Conservation (phyloP, 2,888 invertebrate species). For the Trichogramma dendrolimi region DNA sequence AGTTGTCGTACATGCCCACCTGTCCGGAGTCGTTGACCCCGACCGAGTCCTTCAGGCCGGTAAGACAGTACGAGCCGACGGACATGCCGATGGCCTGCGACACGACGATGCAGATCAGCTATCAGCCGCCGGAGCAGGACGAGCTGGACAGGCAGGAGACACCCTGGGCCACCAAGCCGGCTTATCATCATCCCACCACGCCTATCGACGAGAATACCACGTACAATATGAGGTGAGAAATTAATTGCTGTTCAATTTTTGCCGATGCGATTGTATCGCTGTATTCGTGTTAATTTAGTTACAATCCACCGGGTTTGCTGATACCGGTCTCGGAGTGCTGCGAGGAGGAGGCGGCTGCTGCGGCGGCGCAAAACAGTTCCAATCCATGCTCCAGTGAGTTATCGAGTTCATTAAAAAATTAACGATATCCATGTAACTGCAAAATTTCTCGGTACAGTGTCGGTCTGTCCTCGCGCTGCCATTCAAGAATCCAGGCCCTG, state of each 20-base stretch:
- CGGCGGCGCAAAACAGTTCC: constrained; percentile 7
- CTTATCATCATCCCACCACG: constrained; percentile 49
- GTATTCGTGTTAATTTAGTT: constrained; percentile 39
- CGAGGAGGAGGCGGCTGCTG: constrained; percentile 8
- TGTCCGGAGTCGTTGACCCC: constrained; percentile 54
- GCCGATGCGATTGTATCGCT: too few relatives aligned
- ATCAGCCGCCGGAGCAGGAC: constrained; percentile 49
- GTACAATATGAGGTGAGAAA: constrained; percentile 58
- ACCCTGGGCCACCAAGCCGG: constrained; percentile 51
- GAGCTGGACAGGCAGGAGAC: constrained; percentile 47
- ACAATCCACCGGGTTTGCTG: constrained; percentile 42
- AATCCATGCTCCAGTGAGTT: constrained; percentile 10
- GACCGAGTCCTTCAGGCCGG: constrained; percentile 55
- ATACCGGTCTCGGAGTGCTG: constrained; percentile 29
- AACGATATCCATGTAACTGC: constrained; percentile 2
- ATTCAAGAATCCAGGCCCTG: constrained; percentile 25
- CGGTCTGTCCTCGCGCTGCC: too few relatives aligned
- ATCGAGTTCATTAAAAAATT: neutral
- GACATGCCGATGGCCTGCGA: constrained; percentile 56
- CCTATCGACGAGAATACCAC: constrained; percentile 59
- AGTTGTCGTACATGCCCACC: constrained; percentile 58
- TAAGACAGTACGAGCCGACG: constrained; percentile 54
- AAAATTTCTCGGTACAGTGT: neutral
- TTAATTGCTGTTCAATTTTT: neutral
- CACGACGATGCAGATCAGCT: constrained; percentile 58